Conservation (phyloP, 1,140 invertebrate genomes). For the Tachypleus tridentatus region DNA sequence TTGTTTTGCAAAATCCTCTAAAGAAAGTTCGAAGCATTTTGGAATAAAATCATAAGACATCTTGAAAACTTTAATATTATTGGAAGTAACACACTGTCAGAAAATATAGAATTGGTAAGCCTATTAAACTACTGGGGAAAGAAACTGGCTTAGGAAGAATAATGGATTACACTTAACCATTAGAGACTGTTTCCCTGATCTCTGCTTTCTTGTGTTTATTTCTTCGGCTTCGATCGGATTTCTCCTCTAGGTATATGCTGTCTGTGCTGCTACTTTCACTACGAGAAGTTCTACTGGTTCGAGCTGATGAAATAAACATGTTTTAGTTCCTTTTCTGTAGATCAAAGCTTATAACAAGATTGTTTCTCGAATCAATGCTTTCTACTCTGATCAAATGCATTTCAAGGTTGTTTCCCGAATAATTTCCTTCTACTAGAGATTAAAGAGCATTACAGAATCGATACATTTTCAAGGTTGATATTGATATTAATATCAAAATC, state of each 20-base stretch:
- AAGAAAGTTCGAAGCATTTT: no score
- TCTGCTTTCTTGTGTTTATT: background rate
- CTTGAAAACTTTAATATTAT: background rate
- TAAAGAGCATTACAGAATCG: no score
- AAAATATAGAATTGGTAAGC: background rate
- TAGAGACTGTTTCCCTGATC: background rate
- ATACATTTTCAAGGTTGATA: no score
- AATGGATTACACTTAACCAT: background rate
- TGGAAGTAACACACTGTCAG: background rate
- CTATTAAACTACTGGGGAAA: background rate
- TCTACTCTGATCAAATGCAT: no score
- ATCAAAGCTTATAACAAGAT: no score
- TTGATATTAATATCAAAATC: no score
- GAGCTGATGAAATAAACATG: conserved; percentile 5
- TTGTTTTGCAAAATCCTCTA: no score
- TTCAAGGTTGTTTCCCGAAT: no score
- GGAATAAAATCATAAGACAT: no score
- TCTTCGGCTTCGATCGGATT: conserved; percentile 3
- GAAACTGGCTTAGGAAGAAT: background rate
- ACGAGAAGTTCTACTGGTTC: conserved; percentile 4
- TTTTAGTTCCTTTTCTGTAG: no score
- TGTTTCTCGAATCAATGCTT: no score
- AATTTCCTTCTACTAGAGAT: no score
- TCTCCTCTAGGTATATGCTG: background rate
- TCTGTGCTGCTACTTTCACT: conserved; percentile 5